Evolutionary conservation across 2,113 vertebrate species (phyloP).

Genomic region (Phocoena phocoena): DNA sequence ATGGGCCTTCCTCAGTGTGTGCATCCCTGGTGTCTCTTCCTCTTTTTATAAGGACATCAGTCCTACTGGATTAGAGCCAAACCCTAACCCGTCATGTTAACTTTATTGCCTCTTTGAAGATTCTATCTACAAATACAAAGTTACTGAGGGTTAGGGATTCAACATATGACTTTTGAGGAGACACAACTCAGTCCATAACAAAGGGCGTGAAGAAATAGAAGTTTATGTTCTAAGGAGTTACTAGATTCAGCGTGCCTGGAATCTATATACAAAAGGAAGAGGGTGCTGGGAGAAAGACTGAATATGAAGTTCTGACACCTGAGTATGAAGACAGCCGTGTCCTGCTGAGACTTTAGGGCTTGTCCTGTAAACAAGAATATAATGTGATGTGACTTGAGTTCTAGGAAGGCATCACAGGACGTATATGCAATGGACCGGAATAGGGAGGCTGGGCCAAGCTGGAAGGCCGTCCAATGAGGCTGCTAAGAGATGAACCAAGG

Average conservation of each 20-base stretch:
- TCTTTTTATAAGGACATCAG: background rate
- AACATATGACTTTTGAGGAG: background rate
- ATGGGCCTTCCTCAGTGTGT: background rate
- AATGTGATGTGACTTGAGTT: background rate
- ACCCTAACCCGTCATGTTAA: background rate
- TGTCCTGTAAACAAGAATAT: background rate
- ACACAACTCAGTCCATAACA: background rate
- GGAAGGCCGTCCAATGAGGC: background rate
- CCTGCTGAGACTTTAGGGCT: background rate
- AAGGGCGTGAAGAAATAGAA: background rate
- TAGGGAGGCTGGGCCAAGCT: background rate
- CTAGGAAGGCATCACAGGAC: background rate
- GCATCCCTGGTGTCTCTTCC: background rate
- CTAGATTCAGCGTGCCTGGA: background rate
- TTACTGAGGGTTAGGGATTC: background rate
- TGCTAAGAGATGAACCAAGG: background rate
- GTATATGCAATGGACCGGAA: too few species aligned
- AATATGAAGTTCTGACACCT: background rate
- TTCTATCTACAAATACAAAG: background rate
- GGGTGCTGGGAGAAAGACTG: background rate
- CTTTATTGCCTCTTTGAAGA: background rate
- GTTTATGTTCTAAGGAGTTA: background rate
- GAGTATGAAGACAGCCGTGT: background rate
- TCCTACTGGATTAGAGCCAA: background rate
- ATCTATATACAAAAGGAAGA: background rate